A percentile compares a stretch with the other conserved stretches of the same genome.
These are phyloP conservation scores for Columba livia DNA, from an alignment of 2,113 vertebrate genomes.

Conservation along the genomic window DNA sequence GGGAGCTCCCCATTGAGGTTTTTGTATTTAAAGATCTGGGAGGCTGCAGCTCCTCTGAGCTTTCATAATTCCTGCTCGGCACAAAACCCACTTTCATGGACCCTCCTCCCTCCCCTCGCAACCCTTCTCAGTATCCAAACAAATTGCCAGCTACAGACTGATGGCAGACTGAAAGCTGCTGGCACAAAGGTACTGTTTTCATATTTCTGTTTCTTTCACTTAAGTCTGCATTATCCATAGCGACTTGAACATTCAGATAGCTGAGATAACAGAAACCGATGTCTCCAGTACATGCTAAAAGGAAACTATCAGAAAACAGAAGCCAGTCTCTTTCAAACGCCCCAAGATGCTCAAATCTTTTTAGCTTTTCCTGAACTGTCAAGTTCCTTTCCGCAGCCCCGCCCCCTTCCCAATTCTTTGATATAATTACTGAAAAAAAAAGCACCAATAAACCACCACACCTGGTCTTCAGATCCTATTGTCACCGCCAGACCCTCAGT, in stretches of 20 bases:
- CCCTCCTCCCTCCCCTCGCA: not conserved
- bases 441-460: no score
- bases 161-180: not conserved
- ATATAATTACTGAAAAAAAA: not conserved
- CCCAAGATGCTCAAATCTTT: not conserved
- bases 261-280: not conserved
- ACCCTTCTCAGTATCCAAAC: not conserved
- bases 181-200: not conserved
- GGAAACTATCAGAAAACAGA: not conserved
- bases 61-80: slow-evolving; percentile 25
- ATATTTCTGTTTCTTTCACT: not conserved
- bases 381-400: not conserved
- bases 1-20: slow-evolving; percentile 32
- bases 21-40: not conserved
- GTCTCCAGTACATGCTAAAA: not conserved
- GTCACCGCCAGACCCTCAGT: not conserved
- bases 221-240: not conserved
- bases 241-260: not conserved
- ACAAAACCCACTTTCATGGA: not conserved
- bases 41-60: slow-evolving; percentile 9
- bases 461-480: not conserved
- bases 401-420: not conserved
- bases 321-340: not conserved
- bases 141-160: slow-evolving; percentile 9
- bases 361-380: not conserved